phyloP scores from a whole-genome alignment of 2,797 vertebrate genomes.

The Zenarchopterus dispar region DNA sequence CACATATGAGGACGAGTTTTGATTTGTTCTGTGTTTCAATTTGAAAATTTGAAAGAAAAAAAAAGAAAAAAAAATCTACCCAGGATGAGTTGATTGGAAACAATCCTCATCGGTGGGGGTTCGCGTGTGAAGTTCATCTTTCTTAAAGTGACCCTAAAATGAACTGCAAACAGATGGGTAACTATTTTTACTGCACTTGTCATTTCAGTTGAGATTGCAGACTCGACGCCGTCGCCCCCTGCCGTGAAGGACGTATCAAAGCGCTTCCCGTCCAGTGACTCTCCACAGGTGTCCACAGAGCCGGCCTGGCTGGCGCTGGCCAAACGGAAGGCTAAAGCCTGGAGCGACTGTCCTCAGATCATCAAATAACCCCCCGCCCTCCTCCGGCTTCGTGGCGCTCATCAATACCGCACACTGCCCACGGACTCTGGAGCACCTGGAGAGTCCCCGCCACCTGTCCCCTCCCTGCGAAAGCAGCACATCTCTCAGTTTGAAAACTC shows the following conservation, averaged over 20 bases:
- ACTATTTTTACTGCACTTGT: conserved; percentile 8
- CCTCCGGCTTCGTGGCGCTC: conserved; percentile 27
- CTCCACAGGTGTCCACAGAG: conserved; percentile 92
- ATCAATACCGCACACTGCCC: conserved; percentile 61
- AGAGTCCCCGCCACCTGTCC: conserved; percentile 26
- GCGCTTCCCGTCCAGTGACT: conserved; percentile 92
- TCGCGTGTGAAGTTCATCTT: not conserved
- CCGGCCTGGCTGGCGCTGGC: conserved; percentile 97
- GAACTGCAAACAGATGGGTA: not conserved
- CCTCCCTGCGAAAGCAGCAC: not conserved
- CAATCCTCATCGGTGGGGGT: not conserved
- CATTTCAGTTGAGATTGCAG: conserved; percentile 92
- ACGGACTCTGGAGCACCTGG: conserved; percentile 44
- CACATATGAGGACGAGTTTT: too few relatives aligned
- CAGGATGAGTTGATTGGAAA: too few relatives aligned
- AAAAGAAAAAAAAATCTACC: not conserved
- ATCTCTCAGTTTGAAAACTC: conserved; percentile 11
- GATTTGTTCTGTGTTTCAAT: too few relatives aligned
- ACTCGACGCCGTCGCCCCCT: conserved; percentile 86
- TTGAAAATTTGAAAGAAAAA: too few relatives aligned
- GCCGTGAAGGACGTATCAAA: conserved; percentile 93
- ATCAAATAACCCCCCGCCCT: conserved; percentile 87
- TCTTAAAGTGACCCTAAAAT: not conserved
- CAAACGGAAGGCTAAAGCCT: conserved; percentile 99
- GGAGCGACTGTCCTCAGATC: conserved; percentile 99